Evolutionary conservation across 2,113 vertebrate species (phyloP), one percentile per base, ranked within the genome.

Genomic region (Sylvia atricapilla): DNA sequence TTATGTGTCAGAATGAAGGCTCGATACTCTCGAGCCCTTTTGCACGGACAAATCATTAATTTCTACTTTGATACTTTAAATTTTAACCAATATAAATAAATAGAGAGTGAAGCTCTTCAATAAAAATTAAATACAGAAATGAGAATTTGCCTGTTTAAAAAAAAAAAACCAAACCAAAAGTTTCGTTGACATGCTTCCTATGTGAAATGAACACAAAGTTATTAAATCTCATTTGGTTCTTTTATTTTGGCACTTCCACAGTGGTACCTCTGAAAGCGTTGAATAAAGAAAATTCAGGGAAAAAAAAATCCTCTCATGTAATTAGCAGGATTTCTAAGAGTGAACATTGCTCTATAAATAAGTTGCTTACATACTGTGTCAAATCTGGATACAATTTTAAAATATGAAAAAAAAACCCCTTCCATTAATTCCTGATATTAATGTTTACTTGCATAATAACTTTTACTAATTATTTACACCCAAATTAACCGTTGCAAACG

Each of bases 381-480:
- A 77, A 49, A 14, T 27, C 50, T 66, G 18, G 17, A 70, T 80
- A 37, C 21, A 31, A 44, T 77, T 85, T 76, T 46, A 80, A 67
- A 79, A 62, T 66, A 60, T 6, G 4, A 41, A 35, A 62, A 92
- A 86, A 74, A 17, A 18, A 5, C 10, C n/a, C n/a, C n/a, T 84
- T 91, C 66, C 18, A 50, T 91, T 94, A 15, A 77, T 91, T 88
- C 86, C 67, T 94, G 70, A 87, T 76, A 83, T 84, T 83, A 89
- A 62, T 93, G 3, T 69, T 75, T 87, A 75, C 85, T 77, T 63
- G 6, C 67, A 43, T 83, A 93, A 83, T 96, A 91, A 82, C 78
- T 73, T 80, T 58, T 92, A 94, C 93, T 97, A 95, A 97, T 96
- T 76, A 83, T 79, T 96, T 94, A 74, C 72, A 63, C 76, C 55